Evolutionary conservation across 2,113 vertebrate genomes (phyloP).

Genomic region (Apistogramma diplotaenia): DNA sequence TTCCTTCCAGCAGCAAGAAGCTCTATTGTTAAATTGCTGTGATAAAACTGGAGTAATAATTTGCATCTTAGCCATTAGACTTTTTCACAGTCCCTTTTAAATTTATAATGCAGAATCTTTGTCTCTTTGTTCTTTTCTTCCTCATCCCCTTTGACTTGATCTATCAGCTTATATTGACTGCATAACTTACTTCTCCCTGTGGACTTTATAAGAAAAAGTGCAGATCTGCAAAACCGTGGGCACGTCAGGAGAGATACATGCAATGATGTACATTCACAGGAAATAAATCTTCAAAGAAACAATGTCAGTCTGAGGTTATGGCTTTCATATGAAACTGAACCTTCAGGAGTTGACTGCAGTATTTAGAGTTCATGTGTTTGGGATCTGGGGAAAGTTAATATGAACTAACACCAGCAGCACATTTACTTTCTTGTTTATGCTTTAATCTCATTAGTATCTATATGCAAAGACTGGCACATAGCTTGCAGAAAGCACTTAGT

Average conservation of each 20-base stretch:
- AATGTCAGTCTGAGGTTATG: background rate
- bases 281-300: slow-evolving; percentile 36
- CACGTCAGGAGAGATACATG: background rate
- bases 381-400: slow-evolving; percentile 11
- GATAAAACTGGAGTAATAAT: slow-evolving; percentile 33
- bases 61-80: slow-evolving; percentile 20
- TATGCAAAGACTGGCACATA: slow-evolving; percentile 31
- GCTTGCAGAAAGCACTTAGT: slow-evolving; percentile 38
- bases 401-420: slow-evolving; percentile 41
- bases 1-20: slow-evolving; percentile 5
- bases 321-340: background rate
- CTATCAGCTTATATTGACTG: slow-evolving; percentile 44
- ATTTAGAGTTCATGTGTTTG: slow-evolving; percentile 5
- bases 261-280: slow-evolving; percentile 15
- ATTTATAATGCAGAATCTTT: slow-evolving; percentile 41
- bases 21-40: slow-evolving; percentile 18
- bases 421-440: slow-evolving; percentile 34
- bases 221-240: slow-evolving; percentile 27
- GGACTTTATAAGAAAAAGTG: slow-evolving; percentile 19
- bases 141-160: slow-evolving; percentile 25
- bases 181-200: background rate
- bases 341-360: background rate
- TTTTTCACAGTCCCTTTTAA: slow-evolving; percentile 21
- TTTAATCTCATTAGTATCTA: slow-evolving; percentile 42
- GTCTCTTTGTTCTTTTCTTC: slow-evolving; percentile 26